Conservation (phyloP, 2,113 vertebrate species). For the Leiothrix lutea region DNA sequence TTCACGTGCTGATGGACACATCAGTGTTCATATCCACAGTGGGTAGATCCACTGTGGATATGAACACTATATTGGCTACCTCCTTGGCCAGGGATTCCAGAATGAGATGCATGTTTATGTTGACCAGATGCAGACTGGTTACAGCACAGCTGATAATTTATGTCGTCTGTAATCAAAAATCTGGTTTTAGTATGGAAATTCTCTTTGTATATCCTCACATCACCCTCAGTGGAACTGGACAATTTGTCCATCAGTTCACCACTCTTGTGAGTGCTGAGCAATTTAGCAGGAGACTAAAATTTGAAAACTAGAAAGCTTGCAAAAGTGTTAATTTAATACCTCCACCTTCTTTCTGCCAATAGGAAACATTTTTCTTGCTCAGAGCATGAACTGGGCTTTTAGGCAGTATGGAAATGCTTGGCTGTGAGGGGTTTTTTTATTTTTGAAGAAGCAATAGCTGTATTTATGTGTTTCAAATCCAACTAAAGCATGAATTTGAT, state of each 20-base stretch:
- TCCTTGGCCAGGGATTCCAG: background rate
- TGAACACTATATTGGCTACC: no score
- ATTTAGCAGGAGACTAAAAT: background rate
- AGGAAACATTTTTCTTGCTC: background rate
- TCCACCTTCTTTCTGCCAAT: background rate
- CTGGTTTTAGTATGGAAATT: background rate
- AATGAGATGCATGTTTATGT: background rate
- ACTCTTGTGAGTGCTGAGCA: background rate
- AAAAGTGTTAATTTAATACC: background rate
- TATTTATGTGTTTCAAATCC: background rate
- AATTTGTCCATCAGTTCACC: background rate
- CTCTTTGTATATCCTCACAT: background rate
- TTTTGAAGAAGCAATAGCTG: background rate
- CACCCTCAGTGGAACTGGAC: background rate
- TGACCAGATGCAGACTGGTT: background rate
- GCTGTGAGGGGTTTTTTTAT: background rate
- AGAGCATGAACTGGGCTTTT: background rate
- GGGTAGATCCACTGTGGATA: no score
- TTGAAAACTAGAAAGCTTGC: background rate
- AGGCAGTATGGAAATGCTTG: background rate
- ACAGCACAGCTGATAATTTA: background rate
- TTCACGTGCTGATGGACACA: rapidly evolving
- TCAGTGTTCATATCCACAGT: rapidly evolving
- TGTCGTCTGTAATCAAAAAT: background rate
- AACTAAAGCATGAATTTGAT: background rate